Conservation (phyloP, 2,113 vertebrate genomes). For the Prionailurus viverrinus region DNA sequence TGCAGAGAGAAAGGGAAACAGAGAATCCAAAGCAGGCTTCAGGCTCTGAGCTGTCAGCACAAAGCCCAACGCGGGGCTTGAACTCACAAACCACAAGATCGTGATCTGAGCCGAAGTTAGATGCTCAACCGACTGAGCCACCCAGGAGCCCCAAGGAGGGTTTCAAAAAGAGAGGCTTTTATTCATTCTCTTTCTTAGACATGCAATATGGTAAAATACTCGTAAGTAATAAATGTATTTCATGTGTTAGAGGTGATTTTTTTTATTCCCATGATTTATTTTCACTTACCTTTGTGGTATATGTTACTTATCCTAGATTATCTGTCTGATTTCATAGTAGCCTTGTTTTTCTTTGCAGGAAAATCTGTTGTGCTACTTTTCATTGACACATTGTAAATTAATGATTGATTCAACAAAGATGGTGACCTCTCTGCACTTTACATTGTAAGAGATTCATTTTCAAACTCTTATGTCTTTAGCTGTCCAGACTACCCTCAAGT, state of each 20-base stretch:
- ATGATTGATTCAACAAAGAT: slow-evolving; percentile 25
- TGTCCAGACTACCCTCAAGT: slow-evolving; percentile 95
- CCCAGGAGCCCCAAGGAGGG: not conserved
- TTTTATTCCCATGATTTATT: not conserved
- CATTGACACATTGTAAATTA: slow-evolving; percentile 9
- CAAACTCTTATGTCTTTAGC: slow-evolving; percentile 86
- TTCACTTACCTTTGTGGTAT: not conserved
- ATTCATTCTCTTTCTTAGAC: not conserved
- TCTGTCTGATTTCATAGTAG: not conserved
- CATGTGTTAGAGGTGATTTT: not conserved
- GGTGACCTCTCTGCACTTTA: not conserved
- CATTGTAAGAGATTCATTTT: not conserved
- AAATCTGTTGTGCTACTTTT: slow-evolving; percentile 47
- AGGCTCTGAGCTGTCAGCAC: too few relatives aligned
- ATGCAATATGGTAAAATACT: not conserved
- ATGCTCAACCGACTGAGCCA: too few relatives aligned
- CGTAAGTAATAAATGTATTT: not conserved
- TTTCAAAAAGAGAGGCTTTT: not conserved
- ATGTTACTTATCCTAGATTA: slow-evolving; percentile 6
- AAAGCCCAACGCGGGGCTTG: too few relatives aligned
- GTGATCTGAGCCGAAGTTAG: too few relatives aligned
- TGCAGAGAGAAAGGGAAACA: too few relatives aligned
- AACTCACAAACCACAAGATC: too few relatives aligned
- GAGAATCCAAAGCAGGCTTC: too few relatives aligned
- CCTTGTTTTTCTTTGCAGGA: slow-evolving; percentile 20